These are phyloP conservation scores for Diadumene lineata DNA, from an alignment of 92 coral and sea anemone genomes.

Conservation along the genomic window DNA sequence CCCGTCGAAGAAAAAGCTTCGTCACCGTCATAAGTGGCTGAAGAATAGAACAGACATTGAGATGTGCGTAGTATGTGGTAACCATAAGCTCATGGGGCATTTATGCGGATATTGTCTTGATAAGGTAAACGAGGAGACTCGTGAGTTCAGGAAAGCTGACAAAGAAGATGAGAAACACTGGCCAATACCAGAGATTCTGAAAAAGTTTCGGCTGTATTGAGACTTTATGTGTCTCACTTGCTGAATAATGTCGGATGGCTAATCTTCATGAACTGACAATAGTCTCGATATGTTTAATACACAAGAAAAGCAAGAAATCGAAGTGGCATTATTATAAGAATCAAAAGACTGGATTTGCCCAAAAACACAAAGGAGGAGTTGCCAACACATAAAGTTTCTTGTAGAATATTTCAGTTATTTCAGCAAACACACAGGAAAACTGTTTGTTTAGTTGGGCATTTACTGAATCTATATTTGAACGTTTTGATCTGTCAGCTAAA, in stretches of 20 bases:
- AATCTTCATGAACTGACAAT: too few relatives aligned
- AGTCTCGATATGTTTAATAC: too few relatives aligned
- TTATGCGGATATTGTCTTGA: constrained; percentile 88
- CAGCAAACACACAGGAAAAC: too few relatives aligned
- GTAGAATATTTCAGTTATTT: too few relatives aligned
- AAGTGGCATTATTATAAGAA: too few relatives aligned
- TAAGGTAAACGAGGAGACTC: constrained; percentile 59
- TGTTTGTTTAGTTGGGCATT: too few relatives aligned
- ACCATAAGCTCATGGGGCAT: constrained; percentile 75
- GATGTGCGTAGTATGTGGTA: constrained; percentile 89
- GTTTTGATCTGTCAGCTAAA: too few relatives aligned
- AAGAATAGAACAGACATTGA: constrained; percentile 94
- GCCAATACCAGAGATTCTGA: constrained; percentile 89
- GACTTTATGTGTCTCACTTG: not conserved
- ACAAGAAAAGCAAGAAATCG: too few relatives aligned
- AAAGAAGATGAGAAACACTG: constrained; percentile 68
- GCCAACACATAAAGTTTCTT: too few relatives aligned
- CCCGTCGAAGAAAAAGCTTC: constrained; percentile 81
- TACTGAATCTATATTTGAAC: too few relatives aligned
- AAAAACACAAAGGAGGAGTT: too few relatives aligned
- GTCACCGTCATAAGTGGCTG: constrained; percentile 90
- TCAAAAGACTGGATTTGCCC: too few relatives aligned
- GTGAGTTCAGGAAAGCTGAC: constrained; percentile 45
- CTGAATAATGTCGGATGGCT: not conserved
- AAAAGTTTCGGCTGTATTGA: constrained; percentile 55